Base-by-base conservation (phyloP, 1,140 invertebrate genomes). In the Listronotus bonariensis region DNA sequence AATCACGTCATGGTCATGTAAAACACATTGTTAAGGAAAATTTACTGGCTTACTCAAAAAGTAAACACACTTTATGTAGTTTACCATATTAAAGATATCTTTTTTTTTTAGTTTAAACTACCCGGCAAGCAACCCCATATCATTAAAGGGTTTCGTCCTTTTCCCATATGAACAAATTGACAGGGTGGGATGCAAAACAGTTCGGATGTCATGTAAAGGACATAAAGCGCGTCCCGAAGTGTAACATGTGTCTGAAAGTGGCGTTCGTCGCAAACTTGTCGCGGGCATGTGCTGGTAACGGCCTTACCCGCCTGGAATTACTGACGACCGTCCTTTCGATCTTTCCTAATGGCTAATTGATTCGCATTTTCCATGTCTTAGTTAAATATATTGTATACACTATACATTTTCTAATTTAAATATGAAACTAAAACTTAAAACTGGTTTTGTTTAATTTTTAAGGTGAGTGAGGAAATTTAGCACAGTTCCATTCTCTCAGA, bases 181-280 rank as follows among this genome's bases (percentile, higher is more conserved):
- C 57, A 51, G 45, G 46, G 57, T 15, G 17, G 46, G 36, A 60
- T 60, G 57, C 46, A 49, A 49, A 60, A 51, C 20, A 60, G n/a
- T 34, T 31, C 18, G 18, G 41, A 31, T 55, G 52, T 56, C 62
- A 65, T 65, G 62, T 57, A 57, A 18, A 36, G 53, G 52, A 65
- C 54, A 65, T 65, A 65, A 65, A 65, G 54, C 53, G 38, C 20
- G 54, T 65, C 62, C 62, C 38, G 41, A 57, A 57, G 45, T 52
- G 62, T 65, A 65, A 65, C 62, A 65, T 65, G 62, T 65, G 62
- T 49, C 54, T 41, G 45, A 14, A 65, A 65, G 20, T 57, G 62
- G 53, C 43, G 53, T 43, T 45, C 53, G 53, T 57, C 34, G 45
- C 43, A 65, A 65, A 65, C 53, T 65, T 65, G 62, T 65, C 62